Base-by-base conservation (phyloP, 2,797 vertebrate genomes). In the Zenarchopterus dispar region DNA sequence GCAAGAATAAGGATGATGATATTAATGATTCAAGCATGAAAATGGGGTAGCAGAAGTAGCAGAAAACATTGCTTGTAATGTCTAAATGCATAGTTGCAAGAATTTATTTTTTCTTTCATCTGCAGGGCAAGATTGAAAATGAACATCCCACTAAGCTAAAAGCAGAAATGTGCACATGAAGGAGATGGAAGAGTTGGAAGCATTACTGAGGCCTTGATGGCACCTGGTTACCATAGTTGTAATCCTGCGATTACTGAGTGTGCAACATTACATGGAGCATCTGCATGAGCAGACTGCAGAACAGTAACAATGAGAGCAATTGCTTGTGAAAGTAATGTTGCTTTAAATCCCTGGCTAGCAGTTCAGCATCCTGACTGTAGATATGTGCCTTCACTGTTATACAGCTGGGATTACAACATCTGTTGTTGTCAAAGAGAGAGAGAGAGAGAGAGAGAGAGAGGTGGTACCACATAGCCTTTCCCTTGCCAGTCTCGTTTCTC, bases 401-500 rank as follows among this genome's bases (percentile, higher is more conserved):
- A 54, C 84, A 71, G 81, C 62, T 8, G 23, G 82, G 81, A 88
- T 89, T 84, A 84, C 67, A 86, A 69, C 86, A 89, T 83, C 88
- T 89, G 88, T 75, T 78, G 77, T 73, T 77, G 70, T 70, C 48
- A 48, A 41, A 64, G 70, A 66, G 55, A 75, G 76, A 75, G 54
- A 47, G 23, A 47, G 8, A 52, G 53, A 44, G 70, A 66, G 55
- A 75, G 76, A 75, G 54, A 47, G 23, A 47, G 8, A 52, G 53
- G 43, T 42, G 59, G 41, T 56, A 76, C 73, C 70, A 77, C 59
- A 65, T 67, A 18, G 47, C 68, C 69, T 84, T 81, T 75, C 45
- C 67, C 64, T 54, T 41, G 60, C 69, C 73, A 23, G 57, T 66
- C 62, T 81, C 64, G 56, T 84, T 84, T 84, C 64, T 70, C 71